Evolutionary conservation across 2,888 invertebrate genomes (phyloP).

Genomic region (Nasonovia ribisnigri): DNA sequence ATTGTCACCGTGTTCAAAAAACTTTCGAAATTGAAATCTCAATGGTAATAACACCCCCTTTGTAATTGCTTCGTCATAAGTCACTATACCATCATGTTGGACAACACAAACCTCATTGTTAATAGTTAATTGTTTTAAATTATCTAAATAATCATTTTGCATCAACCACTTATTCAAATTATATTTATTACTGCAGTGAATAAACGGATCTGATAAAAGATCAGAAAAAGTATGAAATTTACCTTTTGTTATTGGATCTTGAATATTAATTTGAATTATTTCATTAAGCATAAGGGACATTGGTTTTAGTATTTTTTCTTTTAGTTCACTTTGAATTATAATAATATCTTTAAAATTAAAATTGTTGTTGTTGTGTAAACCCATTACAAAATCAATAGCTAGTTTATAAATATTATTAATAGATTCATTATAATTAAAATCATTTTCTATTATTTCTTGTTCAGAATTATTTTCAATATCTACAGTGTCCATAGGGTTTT

Average conservation of each 20-base stretch:
- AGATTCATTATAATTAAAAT: slow-evolving; percentile 11
- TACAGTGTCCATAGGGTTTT: background rate
- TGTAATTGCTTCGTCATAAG: background rate
- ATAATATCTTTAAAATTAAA: slow-evolving; percentile 17
- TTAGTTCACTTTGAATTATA: background rate
- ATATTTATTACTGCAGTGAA: background rate
- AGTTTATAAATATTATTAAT: slow-evolving; percentile 37
- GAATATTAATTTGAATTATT: background rate
- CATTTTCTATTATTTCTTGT: background rate
- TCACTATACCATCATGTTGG: slow-evolving; percentile 3
- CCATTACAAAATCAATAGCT: slow-evolving; percentile 5
- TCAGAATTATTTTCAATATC: background rate
- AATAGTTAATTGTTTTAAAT: slow-evolving; percentile 3
- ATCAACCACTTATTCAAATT: background rate
- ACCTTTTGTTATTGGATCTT: slow-evolving; percentile 5
- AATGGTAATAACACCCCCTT: background rate
- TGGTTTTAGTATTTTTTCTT: background rate
- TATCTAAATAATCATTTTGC: slow-evolving; percentile 42
- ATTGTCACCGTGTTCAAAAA: slow-evolving; percentile 6
- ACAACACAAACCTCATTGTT: background rate
- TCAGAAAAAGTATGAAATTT: background rate
- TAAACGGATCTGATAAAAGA: background rate
- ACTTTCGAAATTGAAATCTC: background rate
- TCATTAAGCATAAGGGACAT: background rate
- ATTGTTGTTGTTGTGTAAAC: slow-evolving; percentile 10